Percentiles rank a stretch among this genome's conserved stretches.
phyloP scores from a whole-genome alignment of 92 coral and sea anemone genomes.

The Montipora capitata region DNA sequence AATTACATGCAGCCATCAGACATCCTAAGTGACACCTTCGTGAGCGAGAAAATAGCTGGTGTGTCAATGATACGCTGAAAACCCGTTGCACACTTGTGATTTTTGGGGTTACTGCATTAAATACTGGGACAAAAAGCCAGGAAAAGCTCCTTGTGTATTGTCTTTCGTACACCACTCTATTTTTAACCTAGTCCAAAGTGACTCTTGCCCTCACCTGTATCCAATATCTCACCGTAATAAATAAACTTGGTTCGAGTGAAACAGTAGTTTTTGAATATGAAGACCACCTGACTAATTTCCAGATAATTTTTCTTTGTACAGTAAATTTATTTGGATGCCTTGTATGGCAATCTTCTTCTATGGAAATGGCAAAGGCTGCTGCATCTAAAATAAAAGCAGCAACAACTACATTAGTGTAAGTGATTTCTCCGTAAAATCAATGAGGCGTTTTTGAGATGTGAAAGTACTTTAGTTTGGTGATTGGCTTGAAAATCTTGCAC shows the following conservation, averaged over 20 bases:
- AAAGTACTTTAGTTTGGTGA: no score
- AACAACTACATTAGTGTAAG: not conserved
- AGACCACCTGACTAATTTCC: not conserved
- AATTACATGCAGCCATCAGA: no score
- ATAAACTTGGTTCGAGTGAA: not conserved
- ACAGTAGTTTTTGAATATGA: not conserved
- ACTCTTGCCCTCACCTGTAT: not conserved
- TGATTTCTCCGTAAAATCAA: no score
- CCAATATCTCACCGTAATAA: conserved; percentile 8
- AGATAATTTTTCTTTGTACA: conserved; percentile 20
- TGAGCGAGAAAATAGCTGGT: not conserved
- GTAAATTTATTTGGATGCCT: not conserved
- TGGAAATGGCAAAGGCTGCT: conserved; percentile 81
- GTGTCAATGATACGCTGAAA: not conserved
- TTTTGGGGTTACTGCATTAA: not conserved
- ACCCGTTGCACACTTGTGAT: not conserved
- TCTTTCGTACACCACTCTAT: not conserved
- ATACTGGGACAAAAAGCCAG: not conserved
- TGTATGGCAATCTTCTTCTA: not conserved
- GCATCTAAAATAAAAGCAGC: conserved; percentile 70
- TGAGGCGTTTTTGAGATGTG: no score
- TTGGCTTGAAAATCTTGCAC: no score
- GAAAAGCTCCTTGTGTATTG: not conserved
- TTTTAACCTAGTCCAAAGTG: not conserved
- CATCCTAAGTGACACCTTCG: no score